Evolutionary conservation across 2,113 vertebrate genomes (phyloP).

Genomic region (Syngnathus scovelli): DNA sequence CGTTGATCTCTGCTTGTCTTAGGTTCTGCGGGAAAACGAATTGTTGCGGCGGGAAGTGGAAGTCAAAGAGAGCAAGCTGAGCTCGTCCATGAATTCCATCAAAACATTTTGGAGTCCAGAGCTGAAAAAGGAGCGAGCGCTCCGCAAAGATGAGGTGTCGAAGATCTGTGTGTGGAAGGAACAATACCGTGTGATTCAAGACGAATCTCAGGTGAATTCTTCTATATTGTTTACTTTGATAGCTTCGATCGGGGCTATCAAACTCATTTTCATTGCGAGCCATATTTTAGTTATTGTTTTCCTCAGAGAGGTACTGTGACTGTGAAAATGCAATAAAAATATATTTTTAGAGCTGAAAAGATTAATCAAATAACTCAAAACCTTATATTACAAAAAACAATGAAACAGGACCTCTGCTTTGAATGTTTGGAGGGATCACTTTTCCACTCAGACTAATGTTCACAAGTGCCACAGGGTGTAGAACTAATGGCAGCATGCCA

Average conservation of each 20-base stretch:
- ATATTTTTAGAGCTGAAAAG: no score
- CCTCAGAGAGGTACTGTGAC: background rate
- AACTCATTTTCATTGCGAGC: background rate
- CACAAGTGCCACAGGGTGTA: no score
- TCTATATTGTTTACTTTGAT: background rate
- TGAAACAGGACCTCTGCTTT: no score
- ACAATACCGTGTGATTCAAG: constrained; percentile 90
- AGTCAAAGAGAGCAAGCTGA: constrained; percentile 96
- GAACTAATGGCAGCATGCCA: no score
- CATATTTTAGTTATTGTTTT: background rate
- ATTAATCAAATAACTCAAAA: no score
- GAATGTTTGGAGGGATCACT: no score
- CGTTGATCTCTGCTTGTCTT: background rate
- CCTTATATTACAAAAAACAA: no score
- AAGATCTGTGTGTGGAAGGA: constrained; percentile 96
- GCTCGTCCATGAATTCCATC: constrained; percentile 98
- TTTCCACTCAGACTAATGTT: no score
- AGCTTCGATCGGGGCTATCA: background rate
- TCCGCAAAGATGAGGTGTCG: constrained; percentile 94
- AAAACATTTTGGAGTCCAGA: constrained; percentile 99
- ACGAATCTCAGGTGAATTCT: constrained; percentile 87
- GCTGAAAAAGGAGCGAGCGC: constrained; percentile 92
- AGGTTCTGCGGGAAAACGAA: constrained; percentile 86
- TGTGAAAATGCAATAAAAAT: background rate
- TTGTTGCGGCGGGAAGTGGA: constrained; percentile 88